Evolutionary conservation across 1,140 invertebrate species (phyloP), one percentile per base, ranked within the genome.

Genomic region (Drosophila kurseongensis): DNA sequence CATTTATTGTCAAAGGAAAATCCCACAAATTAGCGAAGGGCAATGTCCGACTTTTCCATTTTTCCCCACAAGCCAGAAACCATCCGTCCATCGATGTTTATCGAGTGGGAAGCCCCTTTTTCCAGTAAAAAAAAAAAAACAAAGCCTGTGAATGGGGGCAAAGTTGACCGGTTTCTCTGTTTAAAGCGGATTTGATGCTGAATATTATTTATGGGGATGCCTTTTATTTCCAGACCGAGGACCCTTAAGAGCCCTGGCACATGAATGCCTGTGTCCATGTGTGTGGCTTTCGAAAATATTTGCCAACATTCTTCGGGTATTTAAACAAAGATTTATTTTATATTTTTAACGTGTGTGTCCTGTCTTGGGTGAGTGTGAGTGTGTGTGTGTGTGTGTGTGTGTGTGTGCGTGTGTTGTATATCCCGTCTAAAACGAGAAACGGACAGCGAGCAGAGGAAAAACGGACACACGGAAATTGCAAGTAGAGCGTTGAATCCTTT

Each of bases 291-390:
- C 23, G 38, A 80, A 85, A 81, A 86, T 86, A 86, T 86, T 86
- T 86, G 75, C 82, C 69, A 86, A 86, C 83, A 86, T 86, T 86
- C 79, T 83, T 86, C 78, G 83, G 83, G 83, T 86, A 86, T 86
- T 86, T 86, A 86, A 86, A 86, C 83, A 86, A 88, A 86, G 83
- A 88, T 86, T 86, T 86, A 86, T 86, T 88, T 86, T 79, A 88
- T 88, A 82, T 82, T 82, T 77, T 58, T 77, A 77, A 76, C 74
- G 41, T 61, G 73, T 76, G 40, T 58, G 58, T 60, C 14, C 23
- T 58, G 3, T 29, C 35, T 23, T 8, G 14, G 5, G 5, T 16
- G 12, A 45, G 9, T 32, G 14, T 29, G 27, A 13, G n/a, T 14
- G 10, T 10, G 40, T 51, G 44, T 65, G 41, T 42, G 10, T 68